Conservation (phyloP, 2,113 vertebrate species). For the Ammodytes marinus region DNA sequence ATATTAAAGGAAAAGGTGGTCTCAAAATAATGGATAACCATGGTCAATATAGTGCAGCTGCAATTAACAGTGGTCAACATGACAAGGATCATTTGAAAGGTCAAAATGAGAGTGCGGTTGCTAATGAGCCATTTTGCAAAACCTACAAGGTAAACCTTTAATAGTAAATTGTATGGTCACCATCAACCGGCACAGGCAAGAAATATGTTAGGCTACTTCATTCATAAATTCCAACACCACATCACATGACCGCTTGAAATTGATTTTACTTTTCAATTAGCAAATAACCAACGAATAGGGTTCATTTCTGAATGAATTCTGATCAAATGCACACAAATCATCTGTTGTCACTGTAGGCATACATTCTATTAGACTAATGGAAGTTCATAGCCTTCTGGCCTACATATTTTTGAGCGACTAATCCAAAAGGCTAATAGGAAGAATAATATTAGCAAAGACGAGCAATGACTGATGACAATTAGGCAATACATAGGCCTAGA, state of each 20-base stretch:
- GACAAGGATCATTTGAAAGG: not conserved
- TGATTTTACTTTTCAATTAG: not conserved
- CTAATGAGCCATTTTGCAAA: not conserved
- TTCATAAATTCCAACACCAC: not conserved
- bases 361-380: not conserved
- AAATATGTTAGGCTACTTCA: not conserved
- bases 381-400: not conserved
- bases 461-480: not conserved
- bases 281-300: not conserved
- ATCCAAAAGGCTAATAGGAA: not conserved
- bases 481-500: not conserved
- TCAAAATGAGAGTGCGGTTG: too few species aligned
- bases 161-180: not conserved
- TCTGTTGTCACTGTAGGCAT: not conserved
- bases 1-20: constrained; percentile 3
- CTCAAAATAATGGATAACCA: not conserved
- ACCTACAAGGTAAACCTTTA: not conserved
- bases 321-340: constrained; percentile 3
- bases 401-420: not conserved
- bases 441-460: not conserved
- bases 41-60: not conserved
- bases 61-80: not conserved
- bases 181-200: not conserved
- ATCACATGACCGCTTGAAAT: not conserved
- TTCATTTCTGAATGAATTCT: constrained; percentile 7